These are phyloP conservation scores for Chelidonichthys spinosus DNA, from an alignment of 2,797 vertebrate species.

Conservation along the genomic window DNA sequence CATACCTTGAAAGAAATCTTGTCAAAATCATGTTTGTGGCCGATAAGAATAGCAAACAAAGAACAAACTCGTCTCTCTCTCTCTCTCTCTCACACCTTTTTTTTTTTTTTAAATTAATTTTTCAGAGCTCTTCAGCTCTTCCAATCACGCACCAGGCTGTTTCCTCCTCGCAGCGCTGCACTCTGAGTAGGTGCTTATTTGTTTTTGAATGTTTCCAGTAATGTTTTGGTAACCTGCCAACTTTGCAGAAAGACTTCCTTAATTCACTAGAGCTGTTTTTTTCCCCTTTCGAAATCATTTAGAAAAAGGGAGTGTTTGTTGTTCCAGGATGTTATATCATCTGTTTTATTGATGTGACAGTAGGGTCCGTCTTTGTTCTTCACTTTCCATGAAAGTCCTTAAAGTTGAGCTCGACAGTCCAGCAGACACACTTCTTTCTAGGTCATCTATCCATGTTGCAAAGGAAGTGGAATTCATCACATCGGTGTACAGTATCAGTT, in stretches of 20 bases:
- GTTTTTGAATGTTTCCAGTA: slow-evolving; percentile 72
- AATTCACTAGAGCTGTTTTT: slow-evolving; percentile 43
- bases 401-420: slow-evolving; percentile 22
- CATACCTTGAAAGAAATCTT: slow-evolving; percentile 23
- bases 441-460: slow-evolving; percentile 49
- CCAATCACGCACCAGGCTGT: slow-evolving; percentile 35
- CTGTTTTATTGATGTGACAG: slow-evolving; percentile 52
- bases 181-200: slow-evolving; percentile 64
- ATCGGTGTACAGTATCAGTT: slow-evolving; percentile 51
- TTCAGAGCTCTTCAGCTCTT: slow-evolving; percentile 28
- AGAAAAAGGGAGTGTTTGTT: slow-evolving; percentile 41
- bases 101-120: slow-evolving; percentile 31
- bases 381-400: slow-evolving; percentile 30
- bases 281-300: slow-evolving; percentile 42
- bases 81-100: slow-evolving; percentile 3
- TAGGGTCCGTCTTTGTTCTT: slow-evolving; percentile 35
- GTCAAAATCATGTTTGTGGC: slow-evolving; percentile 33
- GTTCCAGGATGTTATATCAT: slow-evolving; percentile 45
- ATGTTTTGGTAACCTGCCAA: slow-evolving; percentile 68
- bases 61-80: background rate
- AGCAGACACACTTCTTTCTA: slow-evolving; percentile 46
- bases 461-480: slow-evolving; percentile 49
- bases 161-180: slow-evolving; percentile 30
- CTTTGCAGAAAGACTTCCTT: slow-evolving; percentile 53
- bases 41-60: slow-evolving; percentile 37